A percentile compares a stretch with the other conserved stretches of the same genome.
Conservation (phyloP, 2,888 invertebrate genomes). For the Polia nebulosa region DNA sequence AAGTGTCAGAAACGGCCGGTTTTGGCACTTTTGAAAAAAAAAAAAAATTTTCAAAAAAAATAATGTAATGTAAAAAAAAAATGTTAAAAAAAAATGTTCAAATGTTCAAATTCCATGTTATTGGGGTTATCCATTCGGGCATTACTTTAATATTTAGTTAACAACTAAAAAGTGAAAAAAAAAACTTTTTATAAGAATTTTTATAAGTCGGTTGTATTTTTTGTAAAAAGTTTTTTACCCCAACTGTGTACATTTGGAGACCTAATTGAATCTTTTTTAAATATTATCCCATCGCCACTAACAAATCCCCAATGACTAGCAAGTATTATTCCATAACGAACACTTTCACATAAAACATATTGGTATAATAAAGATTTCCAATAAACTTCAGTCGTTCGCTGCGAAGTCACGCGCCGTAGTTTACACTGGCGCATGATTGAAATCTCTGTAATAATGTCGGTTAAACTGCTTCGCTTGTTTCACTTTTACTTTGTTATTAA, state of each 20-base stretch:
- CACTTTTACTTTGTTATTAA: conserved; percentile 22
- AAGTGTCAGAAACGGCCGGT: too few species aligned
- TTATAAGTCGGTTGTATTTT: too few species aligned
- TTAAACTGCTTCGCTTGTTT: conserved; percentile 20
- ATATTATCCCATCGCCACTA: not conserved
- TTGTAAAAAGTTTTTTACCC: not conserved
- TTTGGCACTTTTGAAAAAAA: too few species aligned
- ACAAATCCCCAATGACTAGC: conserved; percentile 3
- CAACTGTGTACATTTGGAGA: not conserved
- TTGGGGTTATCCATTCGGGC: too few species aligned
- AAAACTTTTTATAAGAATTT: too few species aligned
- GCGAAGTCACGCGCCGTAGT: conserved; percentile 71
- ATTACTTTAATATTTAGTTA: too few species aligned
- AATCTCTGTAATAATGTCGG: conserved; percentile 63
- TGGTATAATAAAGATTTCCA: conserved; percentile 57
- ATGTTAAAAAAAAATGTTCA: too few species aligned
- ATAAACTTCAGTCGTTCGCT: conserved; percentile 44
- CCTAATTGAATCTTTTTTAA: not conserved
- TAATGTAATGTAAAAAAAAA: too few species aligned
- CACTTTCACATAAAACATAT: conserved; percentile 38
- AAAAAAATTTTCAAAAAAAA: too few species aligned
- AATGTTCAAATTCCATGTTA: too few species aligned
- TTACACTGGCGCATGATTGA: conserved; percentile 63
- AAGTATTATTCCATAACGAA: conserved; percentile 5
- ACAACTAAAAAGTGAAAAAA: too few species aligned